These are phyloP conservation scores for Chionoecetes opilio DNA, from an alignment of 1,140 invertebrate genomes.

Conservation along the genomic window DNA sequence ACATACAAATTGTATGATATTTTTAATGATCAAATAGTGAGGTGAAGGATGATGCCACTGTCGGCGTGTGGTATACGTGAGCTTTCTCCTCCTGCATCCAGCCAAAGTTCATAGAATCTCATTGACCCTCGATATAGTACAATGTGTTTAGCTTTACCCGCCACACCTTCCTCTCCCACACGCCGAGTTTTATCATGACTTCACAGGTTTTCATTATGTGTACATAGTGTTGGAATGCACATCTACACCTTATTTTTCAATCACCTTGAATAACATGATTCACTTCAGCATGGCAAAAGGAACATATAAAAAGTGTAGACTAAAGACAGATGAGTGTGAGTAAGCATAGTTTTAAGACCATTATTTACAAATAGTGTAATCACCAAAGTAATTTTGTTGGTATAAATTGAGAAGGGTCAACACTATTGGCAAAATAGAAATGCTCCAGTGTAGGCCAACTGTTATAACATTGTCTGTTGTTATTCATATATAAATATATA, in stretches of 20 bases:
- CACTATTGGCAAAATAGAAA: background rate
- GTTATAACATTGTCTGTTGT: background rate
- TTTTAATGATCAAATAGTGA: background rate
- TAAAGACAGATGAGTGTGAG: background rate
- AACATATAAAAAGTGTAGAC: background rate
- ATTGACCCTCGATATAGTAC: background rate
- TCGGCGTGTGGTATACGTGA: background rate
- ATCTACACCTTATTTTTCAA: background rate
- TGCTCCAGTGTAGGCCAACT: slow-evolving; percentile 15
- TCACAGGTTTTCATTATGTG: background rate
- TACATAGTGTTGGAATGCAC: slow-evolving; percentile 2
- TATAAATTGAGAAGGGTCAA: background rate
- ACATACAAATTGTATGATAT: slow-evolving; percentile 12
- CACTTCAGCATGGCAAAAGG: background rate
- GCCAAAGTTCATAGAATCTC: slow-evolving; percentile 20
- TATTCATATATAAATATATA: slow-evolving; percentile 25
- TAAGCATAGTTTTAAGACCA: slow-evolving; percentile 9
- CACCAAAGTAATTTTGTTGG: slow-evolving; percentile 11
- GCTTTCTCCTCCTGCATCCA: slow-evolving; percentile 12
- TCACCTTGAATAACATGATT: background rate
- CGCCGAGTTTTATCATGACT: background rate
- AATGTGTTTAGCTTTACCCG: slow-evolving; percentile 10
- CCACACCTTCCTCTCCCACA: background rate
- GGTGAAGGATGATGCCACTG: background rate
- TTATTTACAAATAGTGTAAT: background rate